Conservation (phyloP, 92 coral and sea anemone species). For the Plumapathes pennacea region DNA sequence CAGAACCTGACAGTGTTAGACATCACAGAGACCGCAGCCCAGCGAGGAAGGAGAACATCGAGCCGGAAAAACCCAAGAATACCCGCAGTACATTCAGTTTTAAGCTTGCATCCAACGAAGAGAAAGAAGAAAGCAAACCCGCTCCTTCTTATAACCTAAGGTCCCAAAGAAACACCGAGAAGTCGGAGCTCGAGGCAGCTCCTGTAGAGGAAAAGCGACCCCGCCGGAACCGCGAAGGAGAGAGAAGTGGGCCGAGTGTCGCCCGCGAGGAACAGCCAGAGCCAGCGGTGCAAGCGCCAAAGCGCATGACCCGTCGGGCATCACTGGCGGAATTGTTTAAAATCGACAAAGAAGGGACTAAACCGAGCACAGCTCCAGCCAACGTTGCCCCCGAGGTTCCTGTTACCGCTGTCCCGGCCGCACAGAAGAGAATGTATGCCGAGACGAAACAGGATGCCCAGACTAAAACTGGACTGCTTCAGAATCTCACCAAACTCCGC, state of each 20-base stretch:
- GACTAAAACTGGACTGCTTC: slow-evolving; percentile 60
- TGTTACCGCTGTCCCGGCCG: slow-evolving; percentile 6
- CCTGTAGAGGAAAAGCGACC: slow-evolving; percentile 61
- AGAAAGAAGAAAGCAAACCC: slow-evolving; percentile 1
- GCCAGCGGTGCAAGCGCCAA: slow-evolving; percentile 25
- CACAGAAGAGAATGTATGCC: slow-evolving; percentile 3
- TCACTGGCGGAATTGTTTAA: slow-evolving; percentile 88
- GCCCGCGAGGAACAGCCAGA: slow-evolving; percentile 47
- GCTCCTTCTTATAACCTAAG: slow-evolving; percentile 6
- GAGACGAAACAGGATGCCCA: slow-evolving; percentile 43
- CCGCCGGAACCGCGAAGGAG: slow-evolving; percentile 40
- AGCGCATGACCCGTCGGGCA: slow-evolving; percentile 76
- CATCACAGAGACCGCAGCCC: slow-evolving; percentile 37
- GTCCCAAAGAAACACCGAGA: slow-evolving; percentile 15
- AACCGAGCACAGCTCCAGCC: slow-evolving; percentile 53
- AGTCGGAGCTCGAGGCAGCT: slow-evolving; percentile 20
- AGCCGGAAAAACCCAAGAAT: slow-evolving; percentile 30
- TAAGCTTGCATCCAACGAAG: slow-evolving; percentile 55
- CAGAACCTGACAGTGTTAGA: slow-evolving; percentile 26
- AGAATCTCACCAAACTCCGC: slow-evolving; percentile 72
- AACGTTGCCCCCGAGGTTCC: slow-evolving; percentile 7
- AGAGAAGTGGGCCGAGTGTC: not conserved
- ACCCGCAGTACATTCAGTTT: slow-evolving; percentile 73
- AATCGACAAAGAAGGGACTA: slow-evolving; percentile 53
- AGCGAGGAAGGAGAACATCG: slow-evolving; percentile 35